These are phyloP conservation scores for Atherinomorus stipes DNA, from an alignment of 2,113 vertebrate species.

Conservation along the genomic window DNA sequence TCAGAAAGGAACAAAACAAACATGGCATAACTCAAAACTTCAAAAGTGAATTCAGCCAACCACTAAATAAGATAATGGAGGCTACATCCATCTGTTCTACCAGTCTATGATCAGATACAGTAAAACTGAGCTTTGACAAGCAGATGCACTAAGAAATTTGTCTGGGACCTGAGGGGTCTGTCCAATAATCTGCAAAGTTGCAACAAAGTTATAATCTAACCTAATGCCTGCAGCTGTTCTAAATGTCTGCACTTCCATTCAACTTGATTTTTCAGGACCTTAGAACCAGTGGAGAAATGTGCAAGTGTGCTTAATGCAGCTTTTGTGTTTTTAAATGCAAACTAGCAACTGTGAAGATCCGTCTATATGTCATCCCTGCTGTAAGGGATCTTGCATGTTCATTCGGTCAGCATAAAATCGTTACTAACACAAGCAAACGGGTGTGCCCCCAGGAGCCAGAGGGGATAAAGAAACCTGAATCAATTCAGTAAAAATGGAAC, in stretches of 20 bases:
- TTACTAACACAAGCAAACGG: constrained; percentile 48
- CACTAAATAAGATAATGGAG: too few species aligned
- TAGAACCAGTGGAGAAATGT: constrained; percentile 40
- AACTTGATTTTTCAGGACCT: constrained; percentile 48
- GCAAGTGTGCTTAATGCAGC: constrained; percentile 40
- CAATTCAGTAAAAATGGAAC: constrained; percentile 79
- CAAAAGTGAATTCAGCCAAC: too few species aligned
- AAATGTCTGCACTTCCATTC: constrained; percentile 39
- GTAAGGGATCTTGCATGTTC: constrained; percentile 62
- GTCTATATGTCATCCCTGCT: constrained; percentile 46
- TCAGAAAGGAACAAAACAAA: too few species aligned
- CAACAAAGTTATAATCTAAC: constrained; percentile 57
- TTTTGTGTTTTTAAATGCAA: constrained; percentile 45
- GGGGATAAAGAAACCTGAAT: constrained; percentile 70
- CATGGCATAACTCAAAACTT: too few species aligned
- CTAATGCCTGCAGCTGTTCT: constrained; percentile 42
- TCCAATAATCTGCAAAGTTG: constrained; percentile 45
- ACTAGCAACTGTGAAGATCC: constrained; percentile 33
- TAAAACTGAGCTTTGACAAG: constrained; percentile 30
- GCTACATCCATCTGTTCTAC: too few species aligned
- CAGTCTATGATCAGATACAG: not conserved
- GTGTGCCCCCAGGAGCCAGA: constrained; percentile 48
- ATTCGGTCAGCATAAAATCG: constrained; percentile 76
- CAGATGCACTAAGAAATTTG: constrained; percentile 42
- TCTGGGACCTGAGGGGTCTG: constrained; percentile 39